These are phyloP conservation scores for Heliconius cydno DNA, from an alignment of 2,888 invertebrate species.

Conservation along the genomic window DNA sequence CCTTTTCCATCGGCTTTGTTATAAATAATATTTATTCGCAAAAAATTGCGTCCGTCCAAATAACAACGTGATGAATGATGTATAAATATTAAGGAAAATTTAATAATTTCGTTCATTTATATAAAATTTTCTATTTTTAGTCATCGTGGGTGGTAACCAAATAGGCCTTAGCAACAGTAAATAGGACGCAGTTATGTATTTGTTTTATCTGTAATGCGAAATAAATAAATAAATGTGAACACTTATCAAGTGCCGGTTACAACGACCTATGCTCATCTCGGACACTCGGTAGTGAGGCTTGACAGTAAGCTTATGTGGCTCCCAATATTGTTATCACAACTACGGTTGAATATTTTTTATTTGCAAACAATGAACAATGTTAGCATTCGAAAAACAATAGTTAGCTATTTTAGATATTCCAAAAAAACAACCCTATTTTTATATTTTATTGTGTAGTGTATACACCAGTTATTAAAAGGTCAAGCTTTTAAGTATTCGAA, in stretches of 20 bases:
- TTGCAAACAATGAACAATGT: slow-evolving; percentile 15
- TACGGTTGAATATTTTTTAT: slow-evolving; percentile 1
- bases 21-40: slow-evolving; percentile 17
- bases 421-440: not conserved
- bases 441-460: not conserved
- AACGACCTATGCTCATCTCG: not conserved
- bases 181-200: not conserved
- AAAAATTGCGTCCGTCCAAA: slow-evolving; percentile 5
- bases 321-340: not conserved
- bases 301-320: not conserved
- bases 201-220: not conserved
- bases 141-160: not conserved
- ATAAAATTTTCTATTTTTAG: not conserved
- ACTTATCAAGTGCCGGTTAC: too few relatives aligned
- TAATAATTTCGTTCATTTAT: slow-evolving; percentile 13
- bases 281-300: not conserved
- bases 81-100: not conserved
- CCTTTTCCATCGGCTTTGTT: slow-evolving; percentile 24
- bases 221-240: too few relatives aligned
- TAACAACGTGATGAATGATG: slow-evolving; percentile 11
- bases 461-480: not conserved
- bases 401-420: not conserved
- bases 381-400: slow-evolving; percentile 6
- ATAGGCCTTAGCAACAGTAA: not conserved
- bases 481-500: not conserved